These are phyloP conservation scores for Hyposmocoma kahamanoa DNA, from an alignment of 1,140 invertebrate species.

Conservation along the genomic window DNA sequence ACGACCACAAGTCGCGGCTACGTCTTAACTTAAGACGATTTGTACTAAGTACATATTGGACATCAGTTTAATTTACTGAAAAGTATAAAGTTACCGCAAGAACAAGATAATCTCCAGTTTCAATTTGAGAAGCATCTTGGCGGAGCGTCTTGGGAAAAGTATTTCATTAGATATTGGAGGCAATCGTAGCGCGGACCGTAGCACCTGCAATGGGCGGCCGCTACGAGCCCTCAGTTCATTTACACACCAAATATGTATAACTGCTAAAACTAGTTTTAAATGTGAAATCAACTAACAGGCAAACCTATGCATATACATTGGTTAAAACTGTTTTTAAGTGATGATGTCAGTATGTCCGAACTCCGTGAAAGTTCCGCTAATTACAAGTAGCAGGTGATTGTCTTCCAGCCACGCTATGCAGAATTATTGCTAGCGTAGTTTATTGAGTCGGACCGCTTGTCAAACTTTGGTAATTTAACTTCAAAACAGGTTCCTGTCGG, in stretches of 20 bases:
- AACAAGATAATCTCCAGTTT: slow-evolving; percentile 56
- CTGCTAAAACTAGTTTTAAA: too few species aligned
- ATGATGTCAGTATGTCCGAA: too few species aligned
- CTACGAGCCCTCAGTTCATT: too few species aligned
- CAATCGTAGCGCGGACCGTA: slow-evolving; percentile 30
- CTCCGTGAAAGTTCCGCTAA: neutral
- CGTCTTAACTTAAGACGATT: slow-evolving; percentile 24
- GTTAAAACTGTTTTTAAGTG: too few species aligned
- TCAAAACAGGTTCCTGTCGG: slow-evolving; percentile 63
- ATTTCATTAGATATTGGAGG: slow-evolving; percentile 51
- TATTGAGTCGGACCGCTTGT: slow-evolving; percentile 59
- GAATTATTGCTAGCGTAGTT: slow-evolving; percentile 65
- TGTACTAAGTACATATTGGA: slow-evolving; percentile 20
- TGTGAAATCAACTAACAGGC: too few species aligned
- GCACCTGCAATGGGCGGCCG: slow-evolving; percentile 31
- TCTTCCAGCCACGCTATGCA: slow-evolving; percentile 50
- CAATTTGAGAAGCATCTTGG: slow-evolving; percentile 50
- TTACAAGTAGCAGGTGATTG: slow-evolving; percentile 32
- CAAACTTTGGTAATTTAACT: slow-evolving; percentile 73
- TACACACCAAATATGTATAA: too few species aligned
- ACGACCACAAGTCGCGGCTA: neutral
- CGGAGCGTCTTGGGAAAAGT: slow-evolving; percentile 49
- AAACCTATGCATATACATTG: too few species aligned
- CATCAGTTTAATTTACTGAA: slow-evolving; percentile 49
- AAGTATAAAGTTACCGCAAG: slow-evolving; percentile 47